A percentile compares a stretch with the other conserved stretches of the same genome.
Conservation (phyloP, 2,797 vertebrate species). For the Limosa lapponica region DNA sequence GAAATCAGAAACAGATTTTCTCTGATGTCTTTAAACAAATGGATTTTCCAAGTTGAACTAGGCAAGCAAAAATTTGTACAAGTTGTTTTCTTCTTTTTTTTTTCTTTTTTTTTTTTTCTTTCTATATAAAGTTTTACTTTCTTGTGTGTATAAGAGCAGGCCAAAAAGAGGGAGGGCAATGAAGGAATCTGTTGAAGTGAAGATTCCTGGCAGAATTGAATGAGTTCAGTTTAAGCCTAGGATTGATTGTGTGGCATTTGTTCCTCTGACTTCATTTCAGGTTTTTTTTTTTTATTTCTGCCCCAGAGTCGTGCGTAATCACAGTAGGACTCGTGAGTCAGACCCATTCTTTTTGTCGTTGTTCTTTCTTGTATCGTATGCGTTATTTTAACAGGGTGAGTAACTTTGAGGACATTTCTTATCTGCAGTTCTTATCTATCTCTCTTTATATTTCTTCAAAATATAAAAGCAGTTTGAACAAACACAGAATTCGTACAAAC, state of each 20-base stretch:
- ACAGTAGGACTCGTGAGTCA: background rate
- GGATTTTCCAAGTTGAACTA: conserved; percentile 49
- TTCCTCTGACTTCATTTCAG: background rate
- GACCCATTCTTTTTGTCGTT: background rate
- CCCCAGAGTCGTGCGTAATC: background rate
- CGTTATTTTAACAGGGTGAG: background rate
- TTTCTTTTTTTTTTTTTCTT: background rate
- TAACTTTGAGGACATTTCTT: background rate
- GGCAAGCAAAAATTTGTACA: background rate
- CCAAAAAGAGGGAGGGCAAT: background rate
- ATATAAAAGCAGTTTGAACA: conserved; percentile 21
- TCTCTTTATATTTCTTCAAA: too few relatives aligned
- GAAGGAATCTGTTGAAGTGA: background rate
- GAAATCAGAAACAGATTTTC: conserved; percentile 82
- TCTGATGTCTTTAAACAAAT: conserved; percentile 72
- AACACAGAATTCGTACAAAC: background rate
- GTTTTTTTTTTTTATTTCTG: background rate
- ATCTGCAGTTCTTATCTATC: background rate
- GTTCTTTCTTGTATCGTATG: background rate
- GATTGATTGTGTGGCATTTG: background rate
- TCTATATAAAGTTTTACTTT: background rate
- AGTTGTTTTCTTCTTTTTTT: background rate
- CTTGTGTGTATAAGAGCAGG: background rate
- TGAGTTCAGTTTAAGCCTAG: background rate
- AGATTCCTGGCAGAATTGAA: background rate